A percentile compares a stretch with the other conserved stretches of the same genome.
Evolutionary conservation across 2,888 invertebrate species (phyloP).

Genomic region (Luffia ferchaultella): DNA sequence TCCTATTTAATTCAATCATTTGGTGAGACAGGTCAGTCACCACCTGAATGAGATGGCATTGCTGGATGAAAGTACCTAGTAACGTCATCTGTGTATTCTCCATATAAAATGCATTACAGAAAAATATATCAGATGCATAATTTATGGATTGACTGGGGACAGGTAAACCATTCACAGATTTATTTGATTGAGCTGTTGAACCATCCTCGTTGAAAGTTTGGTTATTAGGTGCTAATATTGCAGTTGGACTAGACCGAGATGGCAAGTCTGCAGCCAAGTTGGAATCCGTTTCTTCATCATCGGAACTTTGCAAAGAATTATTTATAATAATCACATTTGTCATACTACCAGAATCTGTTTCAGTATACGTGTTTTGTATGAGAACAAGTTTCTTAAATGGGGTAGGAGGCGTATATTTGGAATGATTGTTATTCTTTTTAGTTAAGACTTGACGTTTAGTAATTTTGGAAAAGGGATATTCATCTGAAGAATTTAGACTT

Average conservation of each 20-base stretch:
- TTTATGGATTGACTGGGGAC: background rate
- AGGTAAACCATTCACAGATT: background rate
- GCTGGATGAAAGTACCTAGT: background rate
- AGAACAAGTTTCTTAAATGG: background rate
- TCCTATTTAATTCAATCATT: background rate
- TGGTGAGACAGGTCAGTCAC: background rate
- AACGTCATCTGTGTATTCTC: background rate
- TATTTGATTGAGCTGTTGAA: background rate
- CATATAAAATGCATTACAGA: slow-evolving; percentile 1
- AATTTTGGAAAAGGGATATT: background rate
- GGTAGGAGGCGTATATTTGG: background rate
- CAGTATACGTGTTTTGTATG: background rate
- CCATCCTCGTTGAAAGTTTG: too few relatives aligned
- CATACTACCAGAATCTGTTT: too few relatives aligned
- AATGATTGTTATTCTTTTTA: background rate
- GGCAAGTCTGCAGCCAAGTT: too few relatives aligned
- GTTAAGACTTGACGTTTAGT: background rate
- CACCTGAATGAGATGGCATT: slow-evolving; percentile 2
- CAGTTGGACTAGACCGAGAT: too few relatives aligned
- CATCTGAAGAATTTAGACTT: background rate
- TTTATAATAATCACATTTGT: background rate
- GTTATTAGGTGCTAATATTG: background rate
- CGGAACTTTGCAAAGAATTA: background rate
- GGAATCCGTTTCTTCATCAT: background rate
- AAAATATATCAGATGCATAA: background rate